A percentile compares a stretch with the other conserved stretches of the same genome.
Evolutionary conservation across 2,797 vertebrate genomes (phyloP).

Genomic region (Sitta carolinensis): DNA sequence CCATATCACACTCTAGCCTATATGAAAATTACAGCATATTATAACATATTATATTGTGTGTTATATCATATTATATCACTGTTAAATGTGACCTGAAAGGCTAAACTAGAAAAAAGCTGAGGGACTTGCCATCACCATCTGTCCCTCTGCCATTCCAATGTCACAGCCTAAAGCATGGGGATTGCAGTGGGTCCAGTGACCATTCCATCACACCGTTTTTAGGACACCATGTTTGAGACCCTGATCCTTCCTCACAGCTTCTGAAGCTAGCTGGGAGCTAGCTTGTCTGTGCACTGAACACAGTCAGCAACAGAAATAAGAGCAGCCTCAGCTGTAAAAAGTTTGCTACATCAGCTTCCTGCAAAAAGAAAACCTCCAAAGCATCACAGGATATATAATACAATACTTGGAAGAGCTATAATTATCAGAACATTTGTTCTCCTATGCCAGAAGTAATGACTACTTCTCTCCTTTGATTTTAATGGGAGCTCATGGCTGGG

Average conservation of each 20-base stretch:
- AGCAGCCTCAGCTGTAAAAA: neutral
- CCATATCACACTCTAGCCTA: neutral
- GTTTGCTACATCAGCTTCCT: conserved; percentile 30
- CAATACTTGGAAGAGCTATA: conserved; percentile 64
- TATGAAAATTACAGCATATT: neutral
- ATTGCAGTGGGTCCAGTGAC: accelerated
- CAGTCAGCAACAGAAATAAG: neutral
- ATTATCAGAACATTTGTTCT: conserved; percentile 42
- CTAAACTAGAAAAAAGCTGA: neutral
- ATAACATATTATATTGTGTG: neutral
- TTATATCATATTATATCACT: neutral
- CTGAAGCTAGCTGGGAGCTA: neutral
- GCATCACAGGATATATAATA: conserved; percentile 44
- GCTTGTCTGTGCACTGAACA: neutral
- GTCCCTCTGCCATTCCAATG: neutral
- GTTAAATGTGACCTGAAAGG: neutral
- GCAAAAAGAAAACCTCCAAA: neutral
- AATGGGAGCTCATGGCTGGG: neutral
- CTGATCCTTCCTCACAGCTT: neutral
- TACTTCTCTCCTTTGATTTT: neutral
- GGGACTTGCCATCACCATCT: accelerated
- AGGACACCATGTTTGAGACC: neutral
- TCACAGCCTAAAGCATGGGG: neutral
- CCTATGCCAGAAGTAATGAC: neutral
- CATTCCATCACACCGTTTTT: accelerated